These are phyloP conservation scores for Cairina moschata DNA, from an alignment of 2,113 vertebrate species.

Conservation along the genomic window DNA sequence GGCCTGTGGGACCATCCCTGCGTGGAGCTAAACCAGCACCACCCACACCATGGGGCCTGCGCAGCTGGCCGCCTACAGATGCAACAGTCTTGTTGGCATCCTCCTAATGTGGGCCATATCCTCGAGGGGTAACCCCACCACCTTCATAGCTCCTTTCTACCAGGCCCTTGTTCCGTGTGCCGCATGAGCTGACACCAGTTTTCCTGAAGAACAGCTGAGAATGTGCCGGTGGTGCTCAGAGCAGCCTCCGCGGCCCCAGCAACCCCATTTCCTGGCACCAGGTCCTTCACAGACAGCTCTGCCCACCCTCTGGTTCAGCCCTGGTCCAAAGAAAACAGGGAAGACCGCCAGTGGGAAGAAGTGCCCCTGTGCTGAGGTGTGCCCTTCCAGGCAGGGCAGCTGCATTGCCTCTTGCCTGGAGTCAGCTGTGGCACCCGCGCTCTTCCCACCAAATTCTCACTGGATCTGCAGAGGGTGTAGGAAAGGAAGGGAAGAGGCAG, in stretches of 20 bases:
- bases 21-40: background rate
- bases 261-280: background rate
- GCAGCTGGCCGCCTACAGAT: background rate
- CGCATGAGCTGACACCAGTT: background rate
- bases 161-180: rapidly evolving
- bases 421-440: background rate
- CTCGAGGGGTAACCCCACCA: background rate
- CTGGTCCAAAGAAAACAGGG: background rate
- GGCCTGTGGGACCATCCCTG: background rate
- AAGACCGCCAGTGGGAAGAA: background rate
- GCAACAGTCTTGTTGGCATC: background rate
- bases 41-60: background rate
- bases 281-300: background rate
- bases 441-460: background rate
- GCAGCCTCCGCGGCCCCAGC: background rate
- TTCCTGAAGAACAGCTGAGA: background rate
- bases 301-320: background rate
- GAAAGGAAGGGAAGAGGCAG: background rate
- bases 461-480: background rate
- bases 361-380: background rate
- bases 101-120: rapidly evolving
- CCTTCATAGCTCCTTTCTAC: background rate
- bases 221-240: background rate
- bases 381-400: background rate
- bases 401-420: background rate